Evolutionary conservation across 30 jellyfish, hydroid and myxozoan genomes (phyloP), one percentile per base, ranked within the genome.

Genomic region (Chironex yamaguchii): DNA sequence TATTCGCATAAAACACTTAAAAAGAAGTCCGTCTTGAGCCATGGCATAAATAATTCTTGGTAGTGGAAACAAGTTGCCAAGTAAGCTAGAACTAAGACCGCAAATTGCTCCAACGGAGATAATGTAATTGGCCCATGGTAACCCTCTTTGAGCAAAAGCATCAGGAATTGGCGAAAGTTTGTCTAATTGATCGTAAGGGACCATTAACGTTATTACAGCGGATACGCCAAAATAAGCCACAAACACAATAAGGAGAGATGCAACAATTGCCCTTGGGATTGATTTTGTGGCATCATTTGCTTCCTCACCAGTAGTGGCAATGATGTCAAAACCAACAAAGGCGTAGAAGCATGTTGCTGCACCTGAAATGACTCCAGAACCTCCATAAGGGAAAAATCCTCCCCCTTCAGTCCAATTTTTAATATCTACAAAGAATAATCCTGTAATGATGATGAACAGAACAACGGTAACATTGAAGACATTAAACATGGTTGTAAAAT

Each of bases 271-370:
- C 11, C 85, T 80, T 0, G 99, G 99, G 50, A 96, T 96, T 28
- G 99, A 96, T 64, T 96, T 96, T 22, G 98, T 82, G 1, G 99
- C 97, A 76, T 96, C 87, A 9, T 90, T 86, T 71, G 99, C 98
- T 52, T 96, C 99, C 71, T 96, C 99, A 79, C 99, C 99, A 25
- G 99, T 96, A 11, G 99, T 96, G 29, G 99, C 99, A 63, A 96
- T 96, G 34, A 96, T 96, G 54, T 96, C 99, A 33, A 96, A 96
- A 22, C 99, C 99, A 34, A 96, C 99, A 71, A 96, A 96, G 31
- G 99, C 99, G 83, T 96, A 96, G 51, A 96, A 96, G 36, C 99
- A 96, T 0, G 99, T 87, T 22, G 99, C 99, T n/a, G 99, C 99
- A 0, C 99, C 99, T 24, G 99, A 96, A 30, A 96, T n/a, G 26